Percentiles rank a stretch among this genome's conserved stretches.
phyloP scores from a whole-genome alignment of 2,888 invertebrate genomes.

The Epirrita christyi region DNA sequence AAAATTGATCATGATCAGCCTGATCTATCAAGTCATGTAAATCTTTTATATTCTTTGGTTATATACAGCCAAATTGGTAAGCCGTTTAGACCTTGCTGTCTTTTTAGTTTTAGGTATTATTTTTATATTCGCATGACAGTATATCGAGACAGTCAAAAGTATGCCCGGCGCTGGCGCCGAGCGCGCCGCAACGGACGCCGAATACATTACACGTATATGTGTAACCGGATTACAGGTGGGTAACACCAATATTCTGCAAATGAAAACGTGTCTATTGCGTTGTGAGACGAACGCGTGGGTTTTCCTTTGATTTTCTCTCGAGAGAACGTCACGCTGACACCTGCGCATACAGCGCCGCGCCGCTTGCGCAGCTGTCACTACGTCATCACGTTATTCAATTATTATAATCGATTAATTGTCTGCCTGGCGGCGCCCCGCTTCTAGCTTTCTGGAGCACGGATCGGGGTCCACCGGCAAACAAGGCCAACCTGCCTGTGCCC shows the following conservation, averaged over 20 bases:
- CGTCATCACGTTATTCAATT: constrained; percentile 73
- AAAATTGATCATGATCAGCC: background rate
- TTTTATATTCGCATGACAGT: constrained; percentile 38
- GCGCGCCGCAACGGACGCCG: constrained; percentile 28
- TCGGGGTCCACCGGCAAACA: constrained; percentile 36
- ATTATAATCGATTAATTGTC: constrained; percentile 78
- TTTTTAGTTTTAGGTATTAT: background rate
- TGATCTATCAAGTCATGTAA: background rate
- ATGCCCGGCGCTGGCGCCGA: constrained; percentile 40
- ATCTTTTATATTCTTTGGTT: background rate
- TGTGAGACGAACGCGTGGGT: constrained; percentile 62
- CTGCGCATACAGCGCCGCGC: constrained; percentile 66
- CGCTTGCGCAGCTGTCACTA: constrained; percentile 76
- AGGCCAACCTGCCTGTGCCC: constrained; percentile 22
- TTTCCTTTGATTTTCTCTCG: constrained; percentile 75
- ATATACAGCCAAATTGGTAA: background rate
- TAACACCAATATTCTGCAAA: constrained; percentile 68
- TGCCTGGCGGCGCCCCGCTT: constrained; percentile 56
- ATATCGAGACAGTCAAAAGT: constrained; percentile 34
- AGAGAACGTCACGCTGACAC: constrained; percentile 64
- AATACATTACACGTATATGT: constrained; percentile 42
- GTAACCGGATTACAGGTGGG: constrained; percentile 55
- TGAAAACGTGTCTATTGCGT: constrained; percentile 56
- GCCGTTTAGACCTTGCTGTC: background rate
- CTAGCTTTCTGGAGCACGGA: constrained; percentile 54